phyloP scores from a whole-genome alignment of 1,140 invertebrate species.

The Neuroterus valhalla region DNA sequence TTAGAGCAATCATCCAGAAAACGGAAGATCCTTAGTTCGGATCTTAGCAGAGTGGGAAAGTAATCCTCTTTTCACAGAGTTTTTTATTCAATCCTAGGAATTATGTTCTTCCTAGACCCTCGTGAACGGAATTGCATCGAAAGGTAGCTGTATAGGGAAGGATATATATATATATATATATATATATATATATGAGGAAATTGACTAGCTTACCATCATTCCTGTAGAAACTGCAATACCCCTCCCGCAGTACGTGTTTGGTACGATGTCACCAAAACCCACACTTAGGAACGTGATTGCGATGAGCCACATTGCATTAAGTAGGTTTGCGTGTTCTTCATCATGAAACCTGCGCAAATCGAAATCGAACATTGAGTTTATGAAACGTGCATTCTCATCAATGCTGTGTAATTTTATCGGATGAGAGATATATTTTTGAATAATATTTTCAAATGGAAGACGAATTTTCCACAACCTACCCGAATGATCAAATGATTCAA shows the following conservation, averaged over 20 bases:
- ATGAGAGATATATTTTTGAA: not conserved
- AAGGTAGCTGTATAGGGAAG: too few relatives aligned
- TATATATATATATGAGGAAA: not conserved
- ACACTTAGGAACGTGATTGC: slow-evolving; percentile 98
- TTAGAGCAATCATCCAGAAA: too few relatives aligned
- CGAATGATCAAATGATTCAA: too few relatives aligned
- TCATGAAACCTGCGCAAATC: slow-evolving; percentile 88
- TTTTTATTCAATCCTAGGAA: too few relatives aligned
- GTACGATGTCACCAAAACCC: slow-evolving; percentile 99
- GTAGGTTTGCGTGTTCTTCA: slow-evolving; percentile 96
- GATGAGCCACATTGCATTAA: slow-evolving; percentile 99
- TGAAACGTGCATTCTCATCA: not conserved
- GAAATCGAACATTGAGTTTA: slow-evolving; percentile 14
- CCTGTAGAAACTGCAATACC: slow-evolving; percentile 98
- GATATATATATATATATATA: too few relatives aligned
- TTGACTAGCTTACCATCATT: slow-evolving; percentile 92
- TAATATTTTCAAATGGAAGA: too few relatives aligned
- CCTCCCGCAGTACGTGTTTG: slow-evolving; percentile 99
- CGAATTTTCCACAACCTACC: too few relatives aligned
- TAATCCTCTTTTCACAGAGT: too few relatives aligned
- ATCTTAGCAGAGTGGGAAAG: too few relatives aligned
- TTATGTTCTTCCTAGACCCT: too few relatives aligned
- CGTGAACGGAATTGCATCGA: too few relatives aligned
- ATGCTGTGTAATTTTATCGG: not conserved
- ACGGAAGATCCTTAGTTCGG: too few relatives aligned